Percentiles rank a stretch among this genome's conserved stretches.
Conservation (phyloP, 2,797 vertebrate genomes). For the Micrastur ruficollis region DNA sequence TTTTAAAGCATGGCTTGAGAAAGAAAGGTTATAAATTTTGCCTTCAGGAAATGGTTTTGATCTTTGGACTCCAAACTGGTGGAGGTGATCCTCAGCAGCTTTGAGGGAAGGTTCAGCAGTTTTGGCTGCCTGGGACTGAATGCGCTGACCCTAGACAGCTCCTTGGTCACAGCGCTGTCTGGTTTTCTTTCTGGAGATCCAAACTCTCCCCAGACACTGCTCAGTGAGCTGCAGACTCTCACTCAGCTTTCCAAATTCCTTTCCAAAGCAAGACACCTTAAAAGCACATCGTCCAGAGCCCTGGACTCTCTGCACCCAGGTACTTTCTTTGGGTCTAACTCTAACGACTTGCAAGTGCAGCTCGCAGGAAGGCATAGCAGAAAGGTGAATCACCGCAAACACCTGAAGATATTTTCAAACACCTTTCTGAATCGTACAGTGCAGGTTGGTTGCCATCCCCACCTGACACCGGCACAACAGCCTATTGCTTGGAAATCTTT, state of each 20-base stretch:
- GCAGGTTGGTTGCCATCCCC: background rate
- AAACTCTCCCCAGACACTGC: background rate
- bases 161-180: background rate
- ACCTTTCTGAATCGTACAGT: background rate
- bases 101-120: background rate
- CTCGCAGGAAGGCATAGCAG: background rate
- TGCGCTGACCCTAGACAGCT: background rate
- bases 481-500: fast-evolving
- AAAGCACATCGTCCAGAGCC: background rate
- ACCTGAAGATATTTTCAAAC: background rate
- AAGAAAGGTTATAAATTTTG: background rate
- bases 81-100: background rate
- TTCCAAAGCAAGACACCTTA: background rate
- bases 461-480: background rate
- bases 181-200: background rate
- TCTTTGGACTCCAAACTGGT: background rate
- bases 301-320: background rate
- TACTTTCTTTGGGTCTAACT: background rate
- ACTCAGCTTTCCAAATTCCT: background rate
- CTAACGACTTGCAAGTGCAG: background rate
- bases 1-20: background rate
- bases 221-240: background rate
- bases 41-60: background rate
- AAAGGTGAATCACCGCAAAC: background rate
- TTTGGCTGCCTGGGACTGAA: background rate